A percentile compares a stretch with the other conserved stretches of the same genome.
Evolutionary conservation across 2,797 vertebrate species (phyloP).

Genomic region (Urosaurus nigricauda): DNA sequence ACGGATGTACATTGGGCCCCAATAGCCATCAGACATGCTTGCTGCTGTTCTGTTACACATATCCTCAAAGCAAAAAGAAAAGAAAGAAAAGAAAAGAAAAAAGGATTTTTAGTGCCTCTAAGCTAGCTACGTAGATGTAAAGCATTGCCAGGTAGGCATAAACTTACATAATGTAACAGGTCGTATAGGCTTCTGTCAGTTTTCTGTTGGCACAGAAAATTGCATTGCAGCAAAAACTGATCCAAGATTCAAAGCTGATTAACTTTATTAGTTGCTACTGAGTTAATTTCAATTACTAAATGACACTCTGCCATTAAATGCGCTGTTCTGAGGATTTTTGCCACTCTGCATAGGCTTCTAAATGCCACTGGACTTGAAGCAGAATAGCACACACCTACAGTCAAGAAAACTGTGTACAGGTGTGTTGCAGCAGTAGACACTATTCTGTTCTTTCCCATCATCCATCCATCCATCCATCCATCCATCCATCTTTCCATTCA

Average conservation of each 20-base stretch:
- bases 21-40: too few species aligned
- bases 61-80: too few species aligned
- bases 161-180: too few species aligned
- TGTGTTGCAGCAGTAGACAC: background rate
- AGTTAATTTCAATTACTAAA: background rate
- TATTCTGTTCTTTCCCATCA: background rate
- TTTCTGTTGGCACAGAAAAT: background rate
- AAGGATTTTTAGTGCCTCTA: too few species aligned
- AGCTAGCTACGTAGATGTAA: too few species aligned
- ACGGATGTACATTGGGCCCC: too few species aligned
- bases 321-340: background rate
- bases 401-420: background rate
- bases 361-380: background rate
- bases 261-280: background rate
- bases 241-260: background rate
- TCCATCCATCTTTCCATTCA: background rate
- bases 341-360: background rate
- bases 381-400: background rate
- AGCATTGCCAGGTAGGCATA: too few species aligned
- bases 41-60: too few species aligned
- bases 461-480: too few species aligned
- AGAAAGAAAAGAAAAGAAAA: too few species aligned
- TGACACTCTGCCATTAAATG: background rate
- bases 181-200: too few species aligned
- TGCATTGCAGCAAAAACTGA: background rate